phyloP scores from a whole-genome alignment of 53 echinoderm and acorn worm genomes.

The Astropecten irregularis region DNA sequence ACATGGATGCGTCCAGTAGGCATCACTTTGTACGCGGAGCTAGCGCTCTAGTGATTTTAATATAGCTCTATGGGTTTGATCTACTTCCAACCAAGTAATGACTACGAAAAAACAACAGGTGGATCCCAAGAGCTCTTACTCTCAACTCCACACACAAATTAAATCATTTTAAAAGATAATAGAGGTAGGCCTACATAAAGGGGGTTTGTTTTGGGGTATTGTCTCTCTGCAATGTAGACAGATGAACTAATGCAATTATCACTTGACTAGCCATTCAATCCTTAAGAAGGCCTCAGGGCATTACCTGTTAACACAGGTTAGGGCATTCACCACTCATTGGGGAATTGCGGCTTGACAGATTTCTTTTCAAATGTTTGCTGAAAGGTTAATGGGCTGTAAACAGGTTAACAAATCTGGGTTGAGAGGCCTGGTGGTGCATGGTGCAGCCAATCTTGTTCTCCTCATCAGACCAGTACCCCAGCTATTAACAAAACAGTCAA shows the following conservation, averaged over 20 bases:
- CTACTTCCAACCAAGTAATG: too few species aligned
- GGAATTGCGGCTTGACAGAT: background rate
- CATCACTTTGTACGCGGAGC: too few species aligned
- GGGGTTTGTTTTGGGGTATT: conserved; percentile 8
- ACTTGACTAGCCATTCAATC: background rate
- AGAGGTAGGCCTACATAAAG: background rate
- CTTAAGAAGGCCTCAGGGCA: background rate
- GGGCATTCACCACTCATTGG: too few species aligned
- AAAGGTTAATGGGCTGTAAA: conserved; percentile 27
- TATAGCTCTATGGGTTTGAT: too few species aligned
- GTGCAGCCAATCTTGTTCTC: too few species aligned
- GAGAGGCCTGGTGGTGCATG: background rate
- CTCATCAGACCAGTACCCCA: too few species aligned
- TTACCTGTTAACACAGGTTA: background rate
- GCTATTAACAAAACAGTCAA: background rate
- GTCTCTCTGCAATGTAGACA: background rate
- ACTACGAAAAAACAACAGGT: background rate
- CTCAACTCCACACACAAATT: too few species aligned
- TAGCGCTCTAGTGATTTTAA: too few species aligned
- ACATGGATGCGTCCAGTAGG: too few species aligned
- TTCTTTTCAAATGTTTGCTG: background rate
- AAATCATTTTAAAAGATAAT: too few species aligned
- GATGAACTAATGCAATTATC: conserved; percentile 12
- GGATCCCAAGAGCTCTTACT: too few species aligned
- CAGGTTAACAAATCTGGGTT: conserved; percentile 34